These are phyloP conservation scores for Cheirogaleus medius DNA, from an alignment of 2,113 vertebrate genomes.

Conservation along the genomic window DNA sequence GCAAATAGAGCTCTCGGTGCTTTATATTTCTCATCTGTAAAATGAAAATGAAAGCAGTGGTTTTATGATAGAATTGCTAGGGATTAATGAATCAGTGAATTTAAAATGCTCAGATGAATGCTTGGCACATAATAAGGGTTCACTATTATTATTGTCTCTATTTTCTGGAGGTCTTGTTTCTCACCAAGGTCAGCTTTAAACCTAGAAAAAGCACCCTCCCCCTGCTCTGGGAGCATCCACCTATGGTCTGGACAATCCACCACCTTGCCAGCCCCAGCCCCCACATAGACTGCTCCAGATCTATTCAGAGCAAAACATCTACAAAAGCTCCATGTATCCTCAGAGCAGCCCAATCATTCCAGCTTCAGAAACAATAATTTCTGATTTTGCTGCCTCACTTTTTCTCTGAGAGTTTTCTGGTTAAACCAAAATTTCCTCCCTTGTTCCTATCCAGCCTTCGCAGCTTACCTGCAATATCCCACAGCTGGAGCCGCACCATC, in stretches of 20 bases:
- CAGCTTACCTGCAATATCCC: slow-evolving; percentile 93
- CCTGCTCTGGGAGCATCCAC: background rate
- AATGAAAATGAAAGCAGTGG: background rate
- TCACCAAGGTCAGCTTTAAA: background rate
- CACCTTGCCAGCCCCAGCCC: background rate
- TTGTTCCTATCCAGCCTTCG: background rate
- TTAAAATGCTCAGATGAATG: background rate
- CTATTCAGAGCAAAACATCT: background rate
- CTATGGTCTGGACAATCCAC: background rate
- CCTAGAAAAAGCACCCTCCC: background rate
- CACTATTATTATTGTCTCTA: background rate
- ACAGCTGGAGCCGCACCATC: slow-evolving; percentile 90
- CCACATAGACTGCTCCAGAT: background rate
- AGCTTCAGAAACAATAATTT: background rate
- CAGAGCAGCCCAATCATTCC: background rate
- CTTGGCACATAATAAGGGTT: background rate
- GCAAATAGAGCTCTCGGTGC: background rate
- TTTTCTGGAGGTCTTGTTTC: slow-evolving; percentile 14
- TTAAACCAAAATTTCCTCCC: background rate
- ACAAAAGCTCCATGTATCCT: background rate
- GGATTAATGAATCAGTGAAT: background rate
- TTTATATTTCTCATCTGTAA: background rate
- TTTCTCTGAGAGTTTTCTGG: background rate
- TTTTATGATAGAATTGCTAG: background rate
- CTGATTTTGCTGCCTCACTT: background rate